Conservation (phyloP, 1,140 invertebrate genomes). For the Drosophila kurseongensis region DNA sequence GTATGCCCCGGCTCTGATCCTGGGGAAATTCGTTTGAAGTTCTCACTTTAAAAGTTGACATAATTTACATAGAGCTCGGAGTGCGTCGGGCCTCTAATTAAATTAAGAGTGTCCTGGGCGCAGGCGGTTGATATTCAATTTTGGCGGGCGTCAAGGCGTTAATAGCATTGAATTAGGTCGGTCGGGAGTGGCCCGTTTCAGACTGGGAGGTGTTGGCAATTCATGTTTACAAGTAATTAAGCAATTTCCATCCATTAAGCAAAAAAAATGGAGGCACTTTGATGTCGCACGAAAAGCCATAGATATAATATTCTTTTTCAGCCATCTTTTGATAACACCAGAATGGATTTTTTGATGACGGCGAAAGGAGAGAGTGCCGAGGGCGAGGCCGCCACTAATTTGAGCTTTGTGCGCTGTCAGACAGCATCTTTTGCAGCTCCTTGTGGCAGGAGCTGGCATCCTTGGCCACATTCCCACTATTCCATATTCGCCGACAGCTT, state of each 20-base stretch:
- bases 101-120: constrained; percentile 72
- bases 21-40: constrained; percentile 72
- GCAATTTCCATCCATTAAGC: constrained; percentile 66
- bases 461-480: constrained; percentile 51
- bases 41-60: constrained; percentile 73
- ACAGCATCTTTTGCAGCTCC: constrained; percentile 40
- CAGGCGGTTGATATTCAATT: constrained; percentile 69
- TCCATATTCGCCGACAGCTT: constrained; percentile 66
- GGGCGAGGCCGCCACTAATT: constrained; percentile 58
- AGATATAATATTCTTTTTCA: constrained; percentile 62
- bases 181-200: constrained; percentile 31
- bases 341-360: constrained; percentile 54
- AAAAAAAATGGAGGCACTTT: constrained; percentile 51
- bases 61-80: constrained; percentile 64
- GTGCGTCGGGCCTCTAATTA: constrained; percentile 62
- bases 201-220: constrained; percentile 70
- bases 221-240: constrained; percentile 83
- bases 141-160: constrained; percentile 71
- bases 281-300: constrained; percentile 58
- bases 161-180: constrained; percentile 72
- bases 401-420: constrained; percentile 67
- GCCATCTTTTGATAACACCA: constrained; percentile 39
- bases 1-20: constrained; percentile 41
- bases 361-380: background rate
- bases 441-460: constrained; percentile 25